Evolutionary conservation across 2,797 vertebrate species (phyloP), one percentile per base, ranked within the genome.

Genomic region (Sorex maritimensis): DNA sequence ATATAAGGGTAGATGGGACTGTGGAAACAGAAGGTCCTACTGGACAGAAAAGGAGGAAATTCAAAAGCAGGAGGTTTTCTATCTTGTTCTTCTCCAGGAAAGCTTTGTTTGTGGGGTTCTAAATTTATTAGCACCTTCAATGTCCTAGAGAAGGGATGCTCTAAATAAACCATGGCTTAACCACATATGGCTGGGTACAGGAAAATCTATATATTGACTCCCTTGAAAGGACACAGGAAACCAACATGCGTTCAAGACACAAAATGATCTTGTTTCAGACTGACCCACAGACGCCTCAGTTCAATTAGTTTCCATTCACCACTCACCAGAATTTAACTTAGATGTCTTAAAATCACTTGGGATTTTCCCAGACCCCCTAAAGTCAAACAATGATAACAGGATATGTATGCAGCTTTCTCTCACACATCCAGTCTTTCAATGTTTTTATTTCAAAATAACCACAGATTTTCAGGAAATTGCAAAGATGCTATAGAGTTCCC

Each of bases 181-280:
- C 91, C 49, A 61, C 90, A 93, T 86, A 92, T 30, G 69, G 49
- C 65, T 61, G 26, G 61, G 52, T 74, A 94, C 88, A 82, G 90
- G 73, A 92, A 92, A 96, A 95, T 95, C 92, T 90, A 92, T 92
- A 30, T 77, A 94, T 95, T 15, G 90, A 96, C 93, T 94, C 77
- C 65, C 65, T 88, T 86, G 86, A 95, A 95, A 93, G 69, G 55
- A 19, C 86, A 84, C 67, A 93, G 88, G 77, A 95, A 96, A 90
- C 83, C 91, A 94, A 78, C 77, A 87, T 68, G 61, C 91, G 69
- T 71, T 94, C 67, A 74, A 92, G 86, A 84, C 90, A 79, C 69
- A 67, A 80, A 82, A 85, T 38, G 21, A 11, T 84, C 80, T 88
- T 88, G 86, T 95, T 94, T 95, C 77, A 75, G 82, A 41, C 44